These are phyloP conservation scores for Cetoscarus ocellatus DNA, from an alignment of 2,797 vertebrate species.

Conservation along the genomic window DNA sequence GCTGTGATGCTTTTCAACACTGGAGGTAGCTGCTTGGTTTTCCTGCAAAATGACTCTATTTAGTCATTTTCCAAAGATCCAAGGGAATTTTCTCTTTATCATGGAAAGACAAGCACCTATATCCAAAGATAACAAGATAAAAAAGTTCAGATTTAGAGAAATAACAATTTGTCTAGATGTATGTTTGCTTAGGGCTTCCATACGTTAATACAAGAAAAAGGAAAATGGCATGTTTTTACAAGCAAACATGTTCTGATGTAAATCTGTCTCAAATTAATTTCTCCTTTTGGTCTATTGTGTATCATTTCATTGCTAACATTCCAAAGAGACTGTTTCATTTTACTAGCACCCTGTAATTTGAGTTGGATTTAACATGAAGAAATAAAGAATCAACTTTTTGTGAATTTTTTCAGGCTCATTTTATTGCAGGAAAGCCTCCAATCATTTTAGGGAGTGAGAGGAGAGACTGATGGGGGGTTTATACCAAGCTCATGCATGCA, in stretches of 20 bases:
- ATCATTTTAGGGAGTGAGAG: not conserved
- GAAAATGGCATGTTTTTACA: conserved; percentile 6
- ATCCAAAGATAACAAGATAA: no score
- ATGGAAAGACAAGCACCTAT: no score
- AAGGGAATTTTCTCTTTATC: no score
- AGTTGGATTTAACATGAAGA: conserved; percentile 68
- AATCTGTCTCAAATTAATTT: conserved; percentile 20
- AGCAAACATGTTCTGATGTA: conserved; percentile 19
- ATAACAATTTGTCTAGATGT: no score
- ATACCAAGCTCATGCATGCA: not conserved
- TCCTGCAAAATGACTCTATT: no score
- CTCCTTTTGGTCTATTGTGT: conserved; percentile 36
- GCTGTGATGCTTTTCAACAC: no score
- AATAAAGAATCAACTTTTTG: conserved; percentile 55
- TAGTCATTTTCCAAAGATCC: no score
- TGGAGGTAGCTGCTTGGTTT: no score
- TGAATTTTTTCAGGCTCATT: conserved; percentile 28
- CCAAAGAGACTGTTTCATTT: conserved; percentile 58
- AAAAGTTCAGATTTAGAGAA: no score
- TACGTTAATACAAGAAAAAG: not conserved
- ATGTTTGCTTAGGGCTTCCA: not conserved
- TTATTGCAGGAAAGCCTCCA: not conserved
- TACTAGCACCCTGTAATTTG: conserved; percentile 61
- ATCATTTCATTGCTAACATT: conserved; percentile 58
- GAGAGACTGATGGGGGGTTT: not conserved